Evolutionary conservation across 1,140 invertebrate species (phyloP).

Genomic region (Aphaenogaster rudis): DNA sequence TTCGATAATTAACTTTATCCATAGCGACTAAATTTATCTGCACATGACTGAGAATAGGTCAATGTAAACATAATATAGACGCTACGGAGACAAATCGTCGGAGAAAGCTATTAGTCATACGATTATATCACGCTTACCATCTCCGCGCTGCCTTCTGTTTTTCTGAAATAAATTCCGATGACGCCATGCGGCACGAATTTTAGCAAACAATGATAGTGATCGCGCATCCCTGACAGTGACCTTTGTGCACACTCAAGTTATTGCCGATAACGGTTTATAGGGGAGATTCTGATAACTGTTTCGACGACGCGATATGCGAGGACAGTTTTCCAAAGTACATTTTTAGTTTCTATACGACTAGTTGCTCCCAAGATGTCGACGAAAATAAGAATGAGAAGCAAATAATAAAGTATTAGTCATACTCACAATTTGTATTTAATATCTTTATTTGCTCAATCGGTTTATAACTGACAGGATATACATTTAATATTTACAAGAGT

Average conservation of each 20-base stretch:
- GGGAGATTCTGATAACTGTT: slow-evolving; percentile 7
- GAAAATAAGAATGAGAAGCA: neutral
- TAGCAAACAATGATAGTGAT: slow-evolving; percentile 32
- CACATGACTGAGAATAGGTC: neutral
- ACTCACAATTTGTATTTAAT: neutral
- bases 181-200: neutral
- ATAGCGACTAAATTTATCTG: slow-evolving; percentile 12
- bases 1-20: neutral
- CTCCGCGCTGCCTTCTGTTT: neutral
- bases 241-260: slow-evolving; percentile 12
- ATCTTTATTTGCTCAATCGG: neutral
- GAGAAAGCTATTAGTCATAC: slow-evolving; percentile 30
- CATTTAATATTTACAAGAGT: neutral
- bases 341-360: neutral
- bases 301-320: neutral
- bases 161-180: slow-evolving; percentile 18
- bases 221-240: slow-evolving; percentile 30
- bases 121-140: slow-evolving; percentile 19
- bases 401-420: neutral
- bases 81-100: slow-evolving; percentile 17
- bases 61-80: slow-evolving; percentile 34
- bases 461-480: neutral
- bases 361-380: neutral
- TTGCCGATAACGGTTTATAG: slow-evolving; percentile 9
- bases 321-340: neutral